Evolutionary conservation across 2,113 vertebrate genomes (phyloP).

Genomic region (Zosterops japonicus): DNA sequence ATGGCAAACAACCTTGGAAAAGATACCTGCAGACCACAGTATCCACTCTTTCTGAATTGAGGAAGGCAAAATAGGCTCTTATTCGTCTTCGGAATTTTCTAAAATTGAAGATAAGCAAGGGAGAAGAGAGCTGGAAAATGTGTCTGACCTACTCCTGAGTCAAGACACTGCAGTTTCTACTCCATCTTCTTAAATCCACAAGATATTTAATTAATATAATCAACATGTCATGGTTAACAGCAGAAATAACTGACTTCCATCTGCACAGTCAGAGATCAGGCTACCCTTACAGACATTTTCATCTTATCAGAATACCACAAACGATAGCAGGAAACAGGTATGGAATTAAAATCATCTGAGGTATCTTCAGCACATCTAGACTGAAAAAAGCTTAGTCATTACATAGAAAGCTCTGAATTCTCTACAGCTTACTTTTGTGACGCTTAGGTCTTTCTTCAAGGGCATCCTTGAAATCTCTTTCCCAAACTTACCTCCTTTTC

Average conservation of each 20-base stretch:
- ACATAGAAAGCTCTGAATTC: background rate
- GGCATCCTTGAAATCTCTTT: background rate
- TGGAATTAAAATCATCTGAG: background rate
- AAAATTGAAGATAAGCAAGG: background rate
- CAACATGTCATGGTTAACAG: background rate
- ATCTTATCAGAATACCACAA: background rate
- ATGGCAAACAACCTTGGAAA: background rate
- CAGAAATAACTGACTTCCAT: background rate
- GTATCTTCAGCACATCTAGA: background rate
- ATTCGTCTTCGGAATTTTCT: background rate
- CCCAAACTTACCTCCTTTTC: background rate
- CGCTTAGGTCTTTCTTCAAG: background rate
- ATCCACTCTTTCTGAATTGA: background rate
- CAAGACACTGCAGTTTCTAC: background rate
- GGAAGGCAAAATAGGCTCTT: background rate
- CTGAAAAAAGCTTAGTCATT: background rate
- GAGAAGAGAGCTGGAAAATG: background rate
- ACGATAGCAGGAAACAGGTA: background rate
- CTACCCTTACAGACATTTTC: background rate
- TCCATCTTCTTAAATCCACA: background rate
- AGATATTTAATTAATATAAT: background rate
- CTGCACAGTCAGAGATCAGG: background rate
- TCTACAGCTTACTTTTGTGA: background rate
- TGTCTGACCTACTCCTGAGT: background rate
- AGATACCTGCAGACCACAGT: background rate